Conservation (phyloP, 2,113 vertebrate genomes). For the Mirza zaza region DNA sequence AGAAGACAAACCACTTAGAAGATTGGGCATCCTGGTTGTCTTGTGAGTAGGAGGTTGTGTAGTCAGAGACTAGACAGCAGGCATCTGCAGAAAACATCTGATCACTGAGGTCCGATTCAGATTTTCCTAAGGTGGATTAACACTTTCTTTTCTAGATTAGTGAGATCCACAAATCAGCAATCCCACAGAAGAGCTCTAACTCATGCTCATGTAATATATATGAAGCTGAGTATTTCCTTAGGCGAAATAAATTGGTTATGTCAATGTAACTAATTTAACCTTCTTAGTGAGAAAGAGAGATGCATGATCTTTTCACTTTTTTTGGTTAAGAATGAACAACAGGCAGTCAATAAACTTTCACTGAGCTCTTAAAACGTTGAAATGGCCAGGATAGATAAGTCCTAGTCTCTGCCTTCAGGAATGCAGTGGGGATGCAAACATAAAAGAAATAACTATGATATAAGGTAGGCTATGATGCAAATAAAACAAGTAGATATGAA, state of each 20-base stretch:
- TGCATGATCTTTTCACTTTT: background rate
- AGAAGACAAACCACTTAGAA: background rate
- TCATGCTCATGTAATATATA: background rate
- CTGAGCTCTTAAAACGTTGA: background rate
- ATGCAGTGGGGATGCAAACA: background rate
- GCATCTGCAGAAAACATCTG: background rate
- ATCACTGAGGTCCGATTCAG: background rate
- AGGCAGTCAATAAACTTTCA: background rate
- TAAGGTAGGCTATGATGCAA: background rate
- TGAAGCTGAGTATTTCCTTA: constrained; percentile 31
- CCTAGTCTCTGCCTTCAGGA: background rate
- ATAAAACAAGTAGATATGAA: background rate
- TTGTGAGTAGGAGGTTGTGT: background rate
- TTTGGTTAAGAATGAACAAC: background rate
- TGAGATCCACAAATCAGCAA: background rate
- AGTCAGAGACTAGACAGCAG: background rate
- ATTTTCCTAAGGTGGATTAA: background rate
- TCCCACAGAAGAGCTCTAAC: background rate
- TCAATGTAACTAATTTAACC: background rate
- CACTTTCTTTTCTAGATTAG: background rate
- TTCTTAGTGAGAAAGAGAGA: background rate
- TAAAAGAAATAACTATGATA: background rate
- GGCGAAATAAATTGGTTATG: constrained; percentile 25
- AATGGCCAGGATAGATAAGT: background rate
- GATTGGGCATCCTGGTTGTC: background rate